Conservation (phyloP, 2,888 invertebrate genomes). For the Cartodere bifasciata region DNA sequence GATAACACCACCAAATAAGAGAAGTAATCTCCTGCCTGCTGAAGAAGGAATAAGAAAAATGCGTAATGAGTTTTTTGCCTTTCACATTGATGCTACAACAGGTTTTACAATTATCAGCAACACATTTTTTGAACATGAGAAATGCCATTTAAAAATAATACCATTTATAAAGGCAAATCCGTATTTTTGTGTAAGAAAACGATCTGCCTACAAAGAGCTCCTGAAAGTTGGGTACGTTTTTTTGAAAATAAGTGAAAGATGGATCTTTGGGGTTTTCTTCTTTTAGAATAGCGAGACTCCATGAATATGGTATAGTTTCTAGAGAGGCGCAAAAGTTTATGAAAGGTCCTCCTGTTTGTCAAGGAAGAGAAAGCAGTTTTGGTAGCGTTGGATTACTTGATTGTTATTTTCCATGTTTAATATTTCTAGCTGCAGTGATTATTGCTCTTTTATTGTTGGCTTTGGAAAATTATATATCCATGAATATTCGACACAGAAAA, state of each 20-base stretch:
- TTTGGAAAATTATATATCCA: too few relatives aligned
- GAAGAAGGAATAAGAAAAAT: conserved; percentile 45
- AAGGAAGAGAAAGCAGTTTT: conserved; percentile 42
- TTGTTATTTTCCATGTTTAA: not conserved
- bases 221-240: conserved; percentile 38
- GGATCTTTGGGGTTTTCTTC: too few relatives aligned
- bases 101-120: conserved; percentile 52
- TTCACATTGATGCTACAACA: conserved; percentile 50
- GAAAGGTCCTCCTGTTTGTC: conserved; percentile 46
- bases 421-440: too few relatives aligned
- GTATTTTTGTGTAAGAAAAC: conserved; percentile 39
- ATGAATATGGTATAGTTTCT: conserved; percentile 31
- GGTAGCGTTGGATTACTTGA: conserved; percentile 1
- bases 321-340: conserved; percentile 56
- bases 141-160: conserved; percentile 53
- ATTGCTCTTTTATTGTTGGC: too few relatives aligned
- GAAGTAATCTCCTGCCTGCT: conserved; percentile 42
- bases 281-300: conserved; percentile 40
- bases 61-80: conserved; percentile 48
- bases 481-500: too few relatives aligned
- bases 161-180: conserved; percentile 41
- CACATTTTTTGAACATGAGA: conserved; percentile 50
- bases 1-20: conserved; percentile 44
- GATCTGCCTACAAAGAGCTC: conserved; percentile 39
- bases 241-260: too few relatives aligned